Conservation (phyloP, 2,797 vertebrate species). For the Anolis apletophallus region DNA sequence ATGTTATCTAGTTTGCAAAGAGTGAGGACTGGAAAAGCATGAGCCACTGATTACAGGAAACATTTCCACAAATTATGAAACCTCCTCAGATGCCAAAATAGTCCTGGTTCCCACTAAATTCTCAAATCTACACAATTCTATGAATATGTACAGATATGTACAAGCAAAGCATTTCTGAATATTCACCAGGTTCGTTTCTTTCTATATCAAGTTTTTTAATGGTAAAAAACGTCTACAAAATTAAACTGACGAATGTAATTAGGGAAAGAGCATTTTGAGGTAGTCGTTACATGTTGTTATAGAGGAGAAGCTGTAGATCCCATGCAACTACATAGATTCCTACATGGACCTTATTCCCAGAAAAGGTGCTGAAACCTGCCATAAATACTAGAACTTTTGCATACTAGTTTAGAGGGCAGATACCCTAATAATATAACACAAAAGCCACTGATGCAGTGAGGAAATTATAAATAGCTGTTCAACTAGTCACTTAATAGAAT, state of each 20-base stretch:
- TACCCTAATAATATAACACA: not conserved
- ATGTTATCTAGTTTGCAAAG: not conserved
- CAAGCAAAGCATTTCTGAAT: too few species aligned
- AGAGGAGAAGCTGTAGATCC: constrained; percentile 9
- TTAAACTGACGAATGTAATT: not conserved
- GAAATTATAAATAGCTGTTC: not conserved
- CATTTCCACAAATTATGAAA: not conserved
- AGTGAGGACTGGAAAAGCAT: not conserved
- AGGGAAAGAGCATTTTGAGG: constrained; percentile 33
- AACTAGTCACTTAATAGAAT: not conserved
- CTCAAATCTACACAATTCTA: not conserved
- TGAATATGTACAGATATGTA: not conserved
- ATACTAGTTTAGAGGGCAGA: not conserved
- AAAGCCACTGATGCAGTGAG: not conserved
- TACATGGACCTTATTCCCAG: not conserved
- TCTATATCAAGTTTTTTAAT: not conserved
- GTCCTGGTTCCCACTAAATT: not conserved
- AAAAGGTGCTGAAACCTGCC: too few species aligned
- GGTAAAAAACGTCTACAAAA: not conserved
- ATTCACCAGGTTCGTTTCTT: not conserved
- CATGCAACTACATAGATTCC: not conserved
- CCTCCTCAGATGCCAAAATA: not conserved
- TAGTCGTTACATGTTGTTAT: constrained; percentile 20
- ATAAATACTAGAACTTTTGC: not conserved
- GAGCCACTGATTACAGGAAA: not conserved